phyloP scores from a whole-genome alignment of 1,140 invertebrate genomes.

The Trachymyrmex cornetzi region DNA sequence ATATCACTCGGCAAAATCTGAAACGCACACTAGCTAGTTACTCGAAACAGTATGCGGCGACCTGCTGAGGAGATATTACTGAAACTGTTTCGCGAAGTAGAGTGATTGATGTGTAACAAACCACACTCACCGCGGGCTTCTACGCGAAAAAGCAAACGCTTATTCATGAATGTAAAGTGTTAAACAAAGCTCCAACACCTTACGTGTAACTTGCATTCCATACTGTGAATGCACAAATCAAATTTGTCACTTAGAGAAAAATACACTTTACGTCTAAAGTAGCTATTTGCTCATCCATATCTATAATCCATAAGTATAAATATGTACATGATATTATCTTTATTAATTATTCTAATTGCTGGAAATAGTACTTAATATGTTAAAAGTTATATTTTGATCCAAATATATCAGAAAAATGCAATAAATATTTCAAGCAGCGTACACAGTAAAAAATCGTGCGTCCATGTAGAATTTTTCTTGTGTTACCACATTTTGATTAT shows the following conservation, averaged over 20 bases:
- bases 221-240: slow-evolving; percentile 3
- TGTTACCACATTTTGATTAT: no score
- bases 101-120: slow-evolving; percentile 62
- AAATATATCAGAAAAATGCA: background rate
- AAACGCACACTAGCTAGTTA: slow-evolving; percentile 19
- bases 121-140: slow-evolving; percentile 7
- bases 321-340: background rate
- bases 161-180: slow-evolving; percentile 8
- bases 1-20: slow-evolving; percentile 60
- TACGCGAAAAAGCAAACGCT: background rate
- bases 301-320: background rate
- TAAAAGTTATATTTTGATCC: background rate
- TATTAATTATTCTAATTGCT: slow-evolving; percentile 6
- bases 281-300: background rate
- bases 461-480: no score
- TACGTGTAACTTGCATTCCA: background rate
- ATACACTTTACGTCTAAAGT: background rate
- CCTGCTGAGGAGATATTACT: slow-evolving; percentile 48
- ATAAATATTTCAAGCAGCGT: background rate
- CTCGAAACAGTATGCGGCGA: slow-evolving; percentile 15
- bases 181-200: slow-evolving; percentile 13
- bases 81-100: slow-evolving; percentile 24
- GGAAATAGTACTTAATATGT: background rate
- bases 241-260: background rate
- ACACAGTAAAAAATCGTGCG: no score